Conservation (phyloP, 1,140 invertebrate genomes). For the Pseudoatta argentina region DNA sequence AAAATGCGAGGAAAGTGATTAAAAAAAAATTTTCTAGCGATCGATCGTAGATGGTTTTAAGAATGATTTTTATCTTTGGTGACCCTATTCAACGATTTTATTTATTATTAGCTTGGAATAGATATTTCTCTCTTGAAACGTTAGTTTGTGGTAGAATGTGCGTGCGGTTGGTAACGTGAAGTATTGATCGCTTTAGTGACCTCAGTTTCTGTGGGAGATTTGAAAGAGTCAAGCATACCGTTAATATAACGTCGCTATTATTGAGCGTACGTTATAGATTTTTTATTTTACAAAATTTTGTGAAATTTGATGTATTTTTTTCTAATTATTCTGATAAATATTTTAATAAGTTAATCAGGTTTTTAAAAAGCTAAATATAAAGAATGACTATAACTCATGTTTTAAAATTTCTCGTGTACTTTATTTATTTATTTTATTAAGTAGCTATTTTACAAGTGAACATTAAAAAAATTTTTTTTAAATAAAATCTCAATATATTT, state of each 20-base stretch:
- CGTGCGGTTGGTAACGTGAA: slow-evolving; percentile 1
- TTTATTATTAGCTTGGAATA: not conserved
- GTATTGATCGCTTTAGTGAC: slow-evolving; percentile 23
- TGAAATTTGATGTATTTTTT: not conserved
- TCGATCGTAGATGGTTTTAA: not conserved
- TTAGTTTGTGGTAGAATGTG: not conserved
- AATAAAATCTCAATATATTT: not conserved
- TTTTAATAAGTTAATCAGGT: not conserved
- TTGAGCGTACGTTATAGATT: not conserved
- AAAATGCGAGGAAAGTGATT: not conserved
- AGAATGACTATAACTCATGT: not conserved
- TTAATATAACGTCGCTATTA: not conserved
- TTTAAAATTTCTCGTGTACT: not conserved
- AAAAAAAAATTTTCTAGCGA: not conserved
- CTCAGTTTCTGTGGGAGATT: slow-evolving; percentile 26
- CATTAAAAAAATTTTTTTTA: not conserved
- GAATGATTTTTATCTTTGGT: not conserved
- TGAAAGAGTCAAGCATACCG: not conserved
- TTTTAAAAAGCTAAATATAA: not conserved
- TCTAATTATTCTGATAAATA: not conserved
- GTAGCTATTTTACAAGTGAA: not conserved
- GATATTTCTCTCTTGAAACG: not conserved
- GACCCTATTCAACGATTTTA: not conserved
- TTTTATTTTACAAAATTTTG: not conserved
- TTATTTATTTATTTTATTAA: not conserved